Base-by-base conservation (phyloP, 2,888 invertebrate species). In the Acrobasis consociella region DNA sequence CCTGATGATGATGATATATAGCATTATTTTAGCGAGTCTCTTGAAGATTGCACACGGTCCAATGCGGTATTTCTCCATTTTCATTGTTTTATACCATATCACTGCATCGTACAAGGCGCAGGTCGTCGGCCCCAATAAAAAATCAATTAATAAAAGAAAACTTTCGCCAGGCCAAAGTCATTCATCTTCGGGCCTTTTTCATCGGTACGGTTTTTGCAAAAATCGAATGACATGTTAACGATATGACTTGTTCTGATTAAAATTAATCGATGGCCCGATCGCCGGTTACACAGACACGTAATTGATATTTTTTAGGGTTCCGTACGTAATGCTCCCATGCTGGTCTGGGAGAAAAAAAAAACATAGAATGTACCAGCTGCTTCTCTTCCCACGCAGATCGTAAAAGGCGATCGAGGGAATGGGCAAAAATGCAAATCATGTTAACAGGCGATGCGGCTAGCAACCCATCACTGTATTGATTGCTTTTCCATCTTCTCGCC, bases 111-210 rank as follows among this genome's bases (percentile, higher is more conserved):
- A 50, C 39, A 62, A 55, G 53, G 55, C 55, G 37, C 37, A 49
- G 55, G 55, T 37, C 62, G 31, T 49, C 38, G 62, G 17, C 55
- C 61, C 56, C 53, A 55, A 62, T 60, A 61, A 64, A 66, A 70
- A 75, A 76, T 76, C 75, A 76, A 76, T 77, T 77, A 75, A 69
- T 77, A 74, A 69, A 62, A 69, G 69, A 69, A 72, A 74, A 72
- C 75, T 75, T 75, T 73, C 71, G 69, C 73, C 66, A 64, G 64
- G 50, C 51, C 66, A 66, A 63, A 60, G 49, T 66, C 70, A 76
- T 77, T 73, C 72, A 76, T 77, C 77, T 75, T 72, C 67, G 55
- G 60, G 63, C 67, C 65, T 65, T 70, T 72, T 68, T 60, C 64
- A 67, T 65, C 65, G 66, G 63, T 62, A 64, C 70, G 67, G 68